Percentiles rank a stretch among this genome's conserved stretches.
phyloP scores from a whole-genome alignment of 2,888 invertebrate genomes.

The Drosophila falleni region DNA sequence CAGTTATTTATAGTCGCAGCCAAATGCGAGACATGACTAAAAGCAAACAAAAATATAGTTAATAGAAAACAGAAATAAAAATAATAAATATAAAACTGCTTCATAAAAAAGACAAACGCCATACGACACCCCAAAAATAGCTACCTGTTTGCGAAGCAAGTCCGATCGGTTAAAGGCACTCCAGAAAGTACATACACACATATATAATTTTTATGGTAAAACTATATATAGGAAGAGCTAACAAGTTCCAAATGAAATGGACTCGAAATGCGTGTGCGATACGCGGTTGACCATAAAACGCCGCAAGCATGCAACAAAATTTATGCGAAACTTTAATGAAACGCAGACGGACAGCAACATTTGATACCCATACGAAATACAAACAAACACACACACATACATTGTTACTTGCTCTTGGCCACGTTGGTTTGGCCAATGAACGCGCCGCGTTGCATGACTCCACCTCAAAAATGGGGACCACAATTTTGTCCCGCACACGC shows the following conservation, averaged over 20 bases:
- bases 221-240: slow-evolving; percentile 57
- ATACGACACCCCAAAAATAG: slow-evolving; percentile 28
- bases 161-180: slow-evolving; percentile 11
- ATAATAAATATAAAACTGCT: slow-evolving; percentile 17
- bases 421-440: slow-evolving; percentile 62
- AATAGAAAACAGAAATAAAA: slow-evolving; percentile 30
- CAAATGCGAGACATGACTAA: slow-evolving; percentile 47
- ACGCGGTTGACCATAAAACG: slow-evolving; percentile 63
- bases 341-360: slow-evolving; percentile 48
- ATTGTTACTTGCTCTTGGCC: neutral
- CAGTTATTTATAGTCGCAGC: slow-evolving; percentile 75
- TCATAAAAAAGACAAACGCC: slow-evolving; percentile 61
- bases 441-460: slow-evolving; percentile 64
- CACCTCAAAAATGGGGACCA: slow-evolving; percentile 77
- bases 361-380: slow-evolving; percentile 22
- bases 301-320: slow-evolving; percentile 80
- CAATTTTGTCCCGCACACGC: slow-evolving; percentile 49
- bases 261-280: slow-evolving; percentile 72
- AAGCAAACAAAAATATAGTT: slow-evolving; percentile 25
- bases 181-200: neutral
- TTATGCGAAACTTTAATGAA: slow-evolving; percentile 79
- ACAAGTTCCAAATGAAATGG: slow-evolving; percentile 70
- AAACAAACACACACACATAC: slow-evolving; percentile 10
- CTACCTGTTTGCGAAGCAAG: slow-evolving; percentile 47
- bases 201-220: slow-evolving; percentile 44